phyloP scores from a whole-genome alignment of 2,888 invertebrate genomes.

The Tipula helvola region DNA sequence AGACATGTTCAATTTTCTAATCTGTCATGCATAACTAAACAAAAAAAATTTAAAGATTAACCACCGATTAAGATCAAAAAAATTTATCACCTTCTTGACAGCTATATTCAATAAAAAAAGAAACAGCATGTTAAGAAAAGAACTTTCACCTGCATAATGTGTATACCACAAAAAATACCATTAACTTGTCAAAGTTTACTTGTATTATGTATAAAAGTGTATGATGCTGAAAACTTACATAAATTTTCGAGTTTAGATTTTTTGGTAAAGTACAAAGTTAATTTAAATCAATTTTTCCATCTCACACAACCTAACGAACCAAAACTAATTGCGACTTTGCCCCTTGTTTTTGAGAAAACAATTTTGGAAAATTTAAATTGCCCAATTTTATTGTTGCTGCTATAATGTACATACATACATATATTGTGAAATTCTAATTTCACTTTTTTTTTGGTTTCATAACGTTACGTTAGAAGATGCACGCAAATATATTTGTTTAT shows the following conservation, averaged over 20 bases:
- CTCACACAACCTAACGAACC: not conserved
- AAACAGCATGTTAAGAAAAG: not conserved
- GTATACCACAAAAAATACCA: not conserved
- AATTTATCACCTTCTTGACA: not conserved
- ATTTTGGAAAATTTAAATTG: not conserved
- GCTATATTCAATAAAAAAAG: not conserved
- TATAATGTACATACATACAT: not conserved
- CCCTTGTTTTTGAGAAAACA: not conserved
- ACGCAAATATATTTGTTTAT: not conserved
- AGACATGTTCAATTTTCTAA: not conserved
- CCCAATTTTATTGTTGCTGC: not conserved
- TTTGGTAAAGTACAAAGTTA: not conserved
- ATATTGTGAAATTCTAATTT: not conserved
- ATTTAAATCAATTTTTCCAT: not conserved
- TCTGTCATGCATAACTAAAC: not conserved
- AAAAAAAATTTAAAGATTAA: not conserved
- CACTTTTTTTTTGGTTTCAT: not conserved
- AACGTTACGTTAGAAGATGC: not conserved
- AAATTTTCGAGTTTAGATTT: not conserved
- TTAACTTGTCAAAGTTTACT: not conserved
- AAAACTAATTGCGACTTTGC: not conserved
- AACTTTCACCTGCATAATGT: not conserved
- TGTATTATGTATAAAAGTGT: not conserved
- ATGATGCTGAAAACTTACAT: not conserved
- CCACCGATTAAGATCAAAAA: not conserved